A percentile compares a stretch with the other conserved stretches of the same genome.
Conservation (phyloP, 1,140 invertebrate species). For the Dendrolimus kikuchii region DNA sequence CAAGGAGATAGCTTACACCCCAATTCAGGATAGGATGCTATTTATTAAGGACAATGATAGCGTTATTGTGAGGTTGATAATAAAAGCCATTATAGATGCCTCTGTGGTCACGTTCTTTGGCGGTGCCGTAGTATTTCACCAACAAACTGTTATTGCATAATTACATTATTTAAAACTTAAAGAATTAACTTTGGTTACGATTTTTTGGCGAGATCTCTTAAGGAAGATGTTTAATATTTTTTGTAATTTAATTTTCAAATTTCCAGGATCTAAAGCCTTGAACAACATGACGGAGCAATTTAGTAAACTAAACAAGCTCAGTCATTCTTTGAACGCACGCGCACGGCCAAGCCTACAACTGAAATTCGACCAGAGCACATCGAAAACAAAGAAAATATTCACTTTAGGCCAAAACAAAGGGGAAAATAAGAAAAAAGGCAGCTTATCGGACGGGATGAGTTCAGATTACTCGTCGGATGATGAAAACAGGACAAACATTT, state of each 20-base stretch:
- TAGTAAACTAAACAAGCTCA: constrained; percentile 84
- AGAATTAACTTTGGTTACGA: neutral
- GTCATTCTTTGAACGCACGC: constrained; percentile 77
- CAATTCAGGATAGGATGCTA: too few species aligned
- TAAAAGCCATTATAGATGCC: too few species aligned
- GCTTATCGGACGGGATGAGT: constrained; percentile 64
- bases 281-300: constrained; percentile 89
- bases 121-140: too few species aligned
- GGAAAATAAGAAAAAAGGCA: constrained; percentile 60
- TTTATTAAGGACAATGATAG: too few species aligned
- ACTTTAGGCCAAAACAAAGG: constrained; percentile 60
- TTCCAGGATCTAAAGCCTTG: constrained; percentile 81
- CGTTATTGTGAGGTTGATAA: too few species aligned
- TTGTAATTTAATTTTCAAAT: neutral
- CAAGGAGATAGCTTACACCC: too few species aligned
- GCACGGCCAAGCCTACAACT: constrained; percentile 54
- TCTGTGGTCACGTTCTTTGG: too few species aligned
- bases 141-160: too few species aligned
- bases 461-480: constrained; percentile 68
- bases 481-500: constrained; percentile 67
- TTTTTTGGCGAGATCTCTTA: neutral
- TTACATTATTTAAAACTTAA: too few species aligned
- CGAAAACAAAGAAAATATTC: constrained; percentile 65
- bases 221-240: too few species aligned
- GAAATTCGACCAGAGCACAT: constrained; percentile 52